A percentile compares a stretch with the other conserved stretches of the same genome.
Evolutionary conservation across 2,888 invertebrate genomes (phyloP).

Genomic region (Parochlus steinenii): DNA sequence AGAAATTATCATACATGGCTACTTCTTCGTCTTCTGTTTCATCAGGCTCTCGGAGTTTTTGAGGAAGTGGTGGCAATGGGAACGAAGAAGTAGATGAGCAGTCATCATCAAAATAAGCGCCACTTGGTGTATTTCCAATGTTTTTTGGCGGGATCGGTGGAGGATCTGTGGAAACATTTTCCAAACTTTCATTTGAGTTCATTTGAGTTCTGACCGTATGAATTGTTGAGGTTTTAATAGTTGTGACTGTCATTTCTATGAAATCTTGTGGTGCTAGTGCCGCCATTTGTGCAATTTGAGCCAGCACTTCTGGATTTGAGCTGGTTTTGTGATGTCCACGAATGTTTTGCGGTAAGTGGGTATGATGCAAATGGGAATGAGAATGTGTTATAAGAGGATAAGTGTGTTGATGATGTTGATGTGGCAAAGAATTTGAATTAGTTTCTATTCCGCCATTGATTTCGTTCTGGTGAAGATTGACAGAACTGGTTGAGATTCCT

Average conservation of each 20-base stretch:
- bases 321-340: conserved; percentile 12
- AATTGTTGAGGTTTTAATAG: no score
- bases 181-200: conserved; percentile 6
- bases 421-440: conserved; percentile 24
- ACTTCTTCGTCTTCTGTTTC: no score
- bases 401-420: conserved; percentile 24
- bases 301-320: conserved; percentile 14
- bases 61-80: no score
- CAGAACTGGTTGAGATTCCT: conserved; percentile 25
- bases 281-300: conserved; percentile 14
- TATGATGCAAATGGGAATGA: no score
- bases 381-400: conserved; percentile 6
- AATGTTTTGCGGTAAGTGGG: conserved; percentile 7
- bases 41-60: no score
- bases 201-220: background rate
- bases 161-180: background rate
- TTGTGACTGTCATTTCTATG: no score
- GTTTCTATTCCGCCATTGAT: no score
- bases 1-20: no score
- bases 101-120: no score
- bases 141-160: conserved; percentile 10
- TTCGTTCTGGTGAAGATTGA: conserved; percentile 4
- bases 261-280: no score
- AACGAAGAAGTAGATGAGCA: no score
- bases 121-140: no score